Evolutionary conservation across 35 echinoderm and acorn worm genomes (phyloP).

Genomic region (Apostichopus japonicus): DNA sequence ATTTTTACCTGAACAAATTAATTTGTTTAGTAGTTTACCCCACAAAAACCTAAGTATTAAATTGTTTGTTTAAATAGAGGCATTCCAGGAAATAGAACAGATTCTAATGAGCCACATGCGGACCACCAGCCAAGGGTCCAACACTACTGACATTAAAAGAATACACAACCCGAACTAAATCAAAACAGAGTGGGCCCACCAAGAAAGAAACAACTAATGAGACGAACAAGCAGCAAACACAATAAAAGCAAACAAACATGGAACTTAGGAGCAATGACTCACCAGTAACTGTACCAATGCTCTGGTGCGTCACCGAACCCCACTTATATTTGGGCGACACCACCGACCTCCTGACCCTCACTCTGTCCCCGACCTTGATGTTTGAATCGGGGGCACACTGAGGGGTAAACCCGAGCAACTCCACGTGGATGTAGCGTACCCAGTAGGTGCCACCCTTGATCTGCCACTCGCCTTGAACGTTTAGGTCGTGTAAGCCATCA

Average conservation of each 20-base stretch:
- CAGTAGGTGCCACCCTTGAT: slow-evolving; percentile 96
- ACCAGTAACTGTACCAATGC: slow-evolving; percentile 96
- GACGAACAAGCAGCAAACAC: neutral
- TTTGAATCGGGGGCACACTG: slow-evolving; percentile 85
- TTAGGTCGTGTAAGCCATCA: slow-evolving; percentile 95
- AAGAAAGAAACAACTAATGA: neutral
- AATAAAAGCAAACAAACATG: neutral
- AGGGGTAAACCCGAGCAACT: slow-evolving; percentile 79
- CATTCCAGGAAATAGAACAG: too few species aligned
- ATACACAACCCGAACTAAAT: too few species aligned
- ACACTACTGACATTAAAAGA: too few species aligned
- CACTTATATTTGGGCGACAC: slow-evolving; percentile 94
- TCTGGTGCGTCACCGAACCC: slow-evolving; percentile 96
- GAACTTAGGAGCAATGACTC: neutral
- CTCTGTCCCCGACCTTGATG: slow-evolving; percentile 97
- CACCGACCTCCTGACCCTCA: slow-evolving; percentile 77
- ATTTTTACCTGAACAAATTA: too few species aligned
- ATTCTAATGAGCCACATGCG: too few species aligned
- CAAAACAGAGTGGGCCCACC: neutral
- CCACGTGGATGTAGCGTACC: slow-evolving; percentile 98
- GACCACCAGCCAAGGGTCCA: too few species aligned
- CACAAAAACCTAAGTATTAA: too few species aligned
- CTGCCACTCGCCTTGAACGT: slow-evolving; percentile 98
- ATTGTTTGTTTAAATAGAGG: too few species aligned
- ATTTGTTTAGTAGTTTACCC: too few species aligned